These are phyloP conservation scores for Rhinoraja longicauda DNA, from an alignment of 2,797 vertebrate species.

Conservation along the genomic window DNA sequence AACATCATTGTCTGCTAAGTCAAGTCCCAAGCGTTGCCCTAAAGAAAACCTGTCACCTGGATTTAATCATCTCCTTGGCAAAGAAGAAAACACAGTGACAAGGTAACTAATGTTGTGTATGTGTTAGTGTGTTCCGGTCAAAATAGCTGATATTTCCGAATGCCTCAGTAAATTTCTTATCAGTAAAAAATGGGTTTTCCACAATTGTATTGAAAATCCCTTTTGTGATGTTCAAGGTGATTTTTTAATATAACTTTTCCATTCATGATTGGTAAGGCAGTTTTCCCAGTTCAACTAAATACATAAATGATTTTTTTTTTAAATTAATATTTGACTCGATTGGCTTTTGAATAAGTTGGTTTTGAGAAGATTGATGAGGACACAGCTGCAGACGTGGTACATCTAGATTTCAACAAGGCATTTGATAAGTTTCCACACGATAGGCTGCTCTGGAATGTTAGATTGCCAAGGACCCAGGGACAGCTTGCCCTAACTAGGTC, in stretches of 20 bases:
- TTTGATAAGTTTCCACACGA: too few species aligned
- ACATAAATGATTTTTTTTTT: neutral
- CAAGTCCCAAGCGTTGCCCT: constrained; percentile 89
- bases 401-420: too few species aligned
- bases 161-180: neutral
- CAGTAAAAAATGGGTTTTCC: neutral
- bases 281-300: neutral
- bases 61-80: constrained; percentile 72
- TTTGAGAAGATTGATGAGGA: too few species aligned
- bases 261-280: neutral
- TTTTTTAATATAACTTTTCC: neutral
- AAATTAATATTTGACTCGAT: neutral
- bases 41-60: constrained; percentile 87
- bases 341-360: neutral
- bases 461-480: too few species aligned
- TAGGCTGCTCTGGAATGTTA: too few species aligned
- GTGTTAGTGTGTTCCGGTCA: neutral
- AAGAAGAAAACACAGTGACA: constrained; percentile 61
- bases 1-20: constrained; percentile 71
- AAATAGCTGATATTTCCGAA: too few species aligned
- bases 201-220: neutral
- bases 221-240: neutral
- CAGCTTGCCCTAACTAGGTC: too few species aligned
- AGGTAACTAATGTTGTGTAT: constrained; percentile 43
- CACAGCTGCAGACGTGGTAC: too few species aligned